A percentile compares a stretch with the other conserved stretches of the same genome.
phyloP scores from a whole-genome alignment of 2,797 vertebrate genomes.

The Adrianichthys oophorus region DNA sequence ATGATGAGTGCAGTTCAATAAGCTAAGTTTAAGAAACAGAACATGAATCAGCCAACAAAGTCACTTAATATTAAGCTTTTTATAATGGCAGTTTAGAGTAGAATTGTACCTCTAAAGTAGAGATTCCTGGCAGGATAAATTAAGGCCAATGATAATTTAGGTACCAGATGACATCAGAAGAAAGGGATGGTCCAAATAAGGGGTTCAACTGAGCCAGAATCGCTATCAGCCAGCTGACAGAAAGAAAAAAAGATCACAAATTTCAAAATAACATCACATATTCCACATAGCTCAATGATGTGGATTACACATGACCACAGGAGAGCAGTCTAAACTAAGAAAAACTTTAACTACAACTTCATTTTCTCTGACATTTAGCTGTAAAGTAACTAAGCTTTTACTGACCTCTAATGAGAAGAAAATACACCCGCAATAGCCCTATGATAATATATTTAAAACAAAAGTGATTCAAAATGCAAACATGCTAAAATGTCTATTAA shows the following conservation, averaged over 20 bases:
- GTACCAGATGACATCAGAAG: constrained; percentile 89
- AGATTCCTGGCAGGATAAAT: constrained; percentile 20
- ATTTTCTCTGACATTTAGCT: background rate
- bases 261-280: background rate
- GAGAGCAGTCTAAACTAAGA: background rate
- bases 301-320: background rate
- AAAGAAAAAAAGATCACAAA: constrained; percentile 31
- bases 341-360: background rate
- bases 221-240: constrained; percentile 94
- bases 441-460: background rate
- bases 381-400: constrained; percentile 24
- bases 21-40: background rate
- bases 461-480: constrained; percentile 46
- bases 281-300: background rate
- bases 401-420: constrained; percentile 52
- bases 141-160: constrained; percentile 87
- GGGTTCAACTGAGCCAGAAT: constrained; percentile 97
- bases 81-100: background rate
- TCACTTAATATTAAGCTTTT: too few relatives aligned
- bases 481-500: background rate
- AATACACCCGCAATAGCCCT: constrained; percentile 14
- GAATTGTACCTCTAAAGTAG: constrained; percentile 34
- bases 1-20: background rate
- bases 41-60: background rate
- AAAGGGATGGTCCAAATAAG: constrained; percentile 89